Evolutionary conservation across 2,113 vertebrate genomes (phyloP).

Genomic region (Phasianus colchicus): DNA sequence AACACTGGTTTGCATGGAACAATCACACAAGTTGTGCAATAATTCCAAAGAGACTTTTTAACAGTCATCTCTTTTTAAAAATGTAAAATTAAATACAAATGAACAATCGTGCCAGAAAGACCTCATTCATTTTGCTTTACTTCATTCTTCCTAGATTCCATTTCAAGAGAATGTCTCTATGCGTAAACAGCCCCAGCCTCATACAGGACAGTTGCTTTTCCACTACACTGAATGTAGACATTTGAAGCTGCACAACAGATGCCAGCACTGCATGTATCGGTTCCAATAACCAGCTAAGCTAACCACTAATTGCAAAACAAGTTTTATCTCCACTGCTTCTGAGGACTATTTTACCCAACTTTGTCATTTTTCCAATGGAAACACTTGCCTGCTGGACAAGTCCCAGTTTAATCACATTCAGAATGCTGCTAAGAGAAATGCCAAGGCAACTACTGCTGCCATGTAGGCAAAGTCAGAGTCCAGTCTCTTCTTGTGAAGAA

Average conservation of each 20-base stretch:
- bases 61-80: conserved; percentile 56
- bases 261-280: not conserved
- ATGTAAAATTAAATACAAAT: conserved; percentile 67
- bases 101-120: conserved; percentile 43
- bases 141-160: conserved; percentile 54
- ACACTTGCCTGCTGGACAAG: not conserved
- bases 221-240: not conserved
- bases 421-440: not conserved
- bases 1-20: not conserved
- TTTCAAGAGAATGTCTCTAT: conserved; percentile 21
- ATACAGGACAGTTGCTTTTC: not conserved
- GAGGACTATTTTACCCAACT: conserved; percentile 12
- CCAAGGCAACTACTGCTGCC: conserved; percentile 5
- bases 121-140: conserved; percentile 56
- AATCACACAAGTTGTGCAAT: not conserved
- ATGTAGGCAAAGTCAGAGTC: not conserved
- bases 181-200: not conserved
- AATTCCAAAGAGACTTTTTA: conserved; percentile 56
- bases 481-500: conserved; percentile 16
- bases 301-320: not conserved
- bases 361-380: not conserved
- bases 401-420: conserved; percentile 6
- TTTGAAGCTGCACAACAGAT: conserved; percentile 6
- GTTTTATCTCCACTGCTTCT: not conserved
- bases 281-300: not conserved